phyloP scores from a whole-genome alignment of 2,797 vertebrate genomes.

The Danio albolineatus region DNA sequence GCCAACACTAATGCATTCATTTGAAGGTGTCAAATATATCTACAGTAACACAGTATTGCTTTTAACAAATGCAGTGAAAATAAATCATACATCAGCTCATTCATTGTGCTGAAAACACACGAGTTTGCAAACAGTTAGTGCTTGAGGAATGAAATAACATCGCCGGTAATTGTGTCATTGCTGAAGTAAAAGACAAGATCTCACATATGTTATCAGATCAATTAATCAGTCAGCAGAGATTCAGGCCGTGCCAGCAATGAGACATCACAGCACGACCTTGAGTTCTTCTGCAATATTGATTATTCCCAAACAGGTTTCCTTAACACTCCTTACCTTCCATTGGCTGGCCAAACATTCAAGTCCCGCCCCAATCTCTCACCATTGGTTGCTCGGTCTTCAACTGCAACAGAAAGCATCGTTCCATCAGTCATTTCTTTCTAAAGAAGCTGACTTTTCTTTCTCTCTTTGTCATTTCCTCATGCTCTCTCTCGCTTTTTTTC shows the following conservation, averaged over 20 bases:
- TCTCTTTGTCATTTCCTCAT: constrained; percentile 37
- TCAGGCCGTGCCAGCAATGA: neutral
- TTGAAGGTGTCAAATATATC: neutral
- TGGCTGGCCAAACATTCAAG: neutral
- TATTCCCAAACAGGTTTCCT: neutral
- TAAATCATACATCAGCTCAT: neutral
- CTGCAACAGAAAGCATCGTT: neutral
- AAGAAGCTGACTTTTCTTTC: constrained; percentile 15
- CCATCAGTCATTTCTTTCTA: neutral
- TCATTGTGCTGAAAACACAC: constrained; percentile 3
- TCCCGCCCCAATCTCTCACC: neutral
- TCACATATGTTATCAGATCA: constrained; percentile 60
- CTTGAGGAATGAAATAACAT: neutral
- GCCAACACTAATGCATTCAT: neutral
- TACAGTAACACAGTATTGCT: constrained; percentile 8
- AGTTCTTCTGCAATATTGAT: neutral
- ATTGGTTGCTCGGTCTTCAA: neutral
- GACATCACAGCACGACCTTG: neutral
- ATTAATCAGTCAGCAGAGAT: constrained; percentile 42
- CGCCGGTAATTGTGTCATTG: constrained; percentile 24
- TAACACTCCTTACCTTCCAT: neutral
- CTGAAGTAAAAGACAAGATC: constrained; percentile 40
- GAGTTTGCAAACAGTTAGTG: neutral
- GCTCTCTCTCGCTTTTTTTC: constrained; percentile 8
- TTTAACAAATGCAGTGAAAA: neutral